Percentiles rank a stretch among this genome's conserved stretches.
Conservation (phyloP, 2,888 invertebrate species). For the Synergus umbraculus region DNA sequence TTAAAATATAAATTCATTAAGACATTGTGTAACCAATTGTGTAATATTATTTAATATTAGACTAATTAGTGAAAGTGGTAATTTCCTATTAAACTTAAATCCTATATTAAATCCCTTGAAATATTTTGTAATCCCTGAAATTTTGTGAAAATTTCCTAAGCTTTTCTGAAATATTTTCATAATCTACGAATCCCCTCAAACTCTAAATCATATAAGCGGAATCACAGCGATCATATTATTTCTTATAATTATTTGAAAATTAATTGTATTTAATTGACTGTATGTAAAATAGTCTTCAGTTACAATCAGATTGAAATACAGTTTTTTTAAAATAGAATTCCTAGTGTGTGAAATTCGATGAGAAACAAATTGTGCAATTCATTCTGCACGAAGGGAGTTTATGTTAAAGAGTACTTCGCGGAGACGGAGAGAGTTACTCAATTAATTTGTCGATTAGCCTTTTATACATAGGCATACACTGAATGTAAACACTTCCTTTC, state of each 20-base stretch:
- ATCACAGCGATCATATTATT: too few relatives aligned
- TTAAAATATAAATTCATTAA: background rate
- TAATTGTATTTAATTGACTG: background rate
- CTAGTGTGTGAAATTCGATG: background rate
- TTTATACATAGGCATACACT: constrained; percentile 10
- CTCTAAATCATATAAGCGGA: too few relatives aligned
- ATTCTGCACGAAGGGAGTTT: constrained; percentile 15
- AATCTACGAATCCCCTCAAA: too few relatives aligned
- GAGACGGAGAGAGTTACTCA: constrained; percentile 14
- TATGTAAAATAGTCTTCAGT: background rate
- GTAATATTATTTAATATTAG: background rate
- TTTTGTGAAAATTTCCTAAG: too few relatives aligned
- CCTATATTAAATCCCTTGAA: too few relatives aligned
- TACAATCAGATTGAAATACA: background rate
- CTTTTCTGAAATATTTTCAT: too few relatives aligned
- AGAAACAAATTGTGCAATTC: constrained; percentile 11
- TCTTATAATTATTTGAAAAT: too few relatives aligned
- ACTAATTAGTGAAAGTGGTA: too few relatives aligned
- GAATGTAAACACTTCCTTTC: constrained; percentile 32
- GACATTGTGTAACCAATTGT: background rate
- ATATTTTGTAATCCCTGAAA: too few relatives aligned
- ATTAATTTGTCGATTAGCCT: constrained; percentile 17
- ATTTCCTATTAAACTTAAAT: too few relatives aligned
- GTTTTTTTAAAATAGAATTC: background rate
- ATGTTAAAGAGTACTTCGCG: background rate